phyloP scores from a whole-genome alignment of 1,140 invertebrate species.

The Heliconius hewitsoni region DNA sequence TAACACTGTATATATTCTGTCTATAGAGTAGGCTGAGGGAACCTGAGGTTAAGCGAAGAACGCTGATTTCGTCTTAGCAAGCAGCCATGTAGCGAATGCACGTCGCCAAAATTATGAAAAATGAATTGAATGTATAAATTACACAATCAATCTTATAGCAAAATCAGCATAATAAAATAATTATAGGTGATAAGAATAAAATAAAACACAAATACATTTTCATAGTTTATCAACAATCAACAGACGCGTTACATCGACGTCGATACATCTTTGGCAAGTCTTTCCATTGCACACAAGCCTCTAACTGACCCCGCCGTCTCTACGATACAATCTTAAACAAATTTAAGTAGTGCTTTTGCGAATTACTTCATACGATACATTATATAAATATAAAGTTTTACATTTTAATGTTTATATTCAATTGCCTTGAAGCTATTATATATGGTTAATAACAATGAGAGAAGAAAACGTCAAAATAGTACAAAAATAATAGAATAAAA shows the following conservation, averaged over 20 bases:
- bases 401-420: not conserved
- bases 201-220: slow-evolving; percentile 38
- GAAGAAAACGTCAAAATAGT: not conserved
- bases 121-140: too few relatives aligned
- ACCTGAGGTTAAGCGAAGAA: too few relatives aligned
- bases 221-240: slow-evolving; percentile 73
- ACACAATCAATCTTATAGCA: too few relatives aligned
- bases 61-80: too few relatives aligned
- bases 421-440: not conserved
- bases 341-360: slow-evolving; percentile 39
- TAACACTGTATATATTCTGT: too few relatives aligned
- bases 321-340: slow-evolving; percentile 28
- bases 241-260: slow-evolving; percentile 54
- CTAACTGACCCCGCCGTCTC: slow-evolving; percentile 29
- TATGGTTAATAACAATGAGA: not conserved
- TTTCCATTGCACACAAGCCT: slow-evolving; percentile 44
- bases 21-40: too few relatives aligned
- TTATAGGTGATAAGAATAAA: slow-evolving; percentile 22
- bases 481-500: not conserved
- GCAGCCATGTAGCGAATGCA: too few relatives aligned
- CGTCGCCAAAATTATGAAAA: too few relatives aligned
- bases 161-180: too few relatives aligned
- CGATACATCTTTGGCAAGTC: slow-evolving; percentile 77
- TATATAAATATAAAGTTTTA: not conserved
- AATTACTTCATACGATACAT: not conserved